Evolutionary conservation across 2,113 vertebrate genomes (phyloP), one percentile per base, ranked within the genome.

Genomic region (Aspiorhynchus laticeps): DNA sequence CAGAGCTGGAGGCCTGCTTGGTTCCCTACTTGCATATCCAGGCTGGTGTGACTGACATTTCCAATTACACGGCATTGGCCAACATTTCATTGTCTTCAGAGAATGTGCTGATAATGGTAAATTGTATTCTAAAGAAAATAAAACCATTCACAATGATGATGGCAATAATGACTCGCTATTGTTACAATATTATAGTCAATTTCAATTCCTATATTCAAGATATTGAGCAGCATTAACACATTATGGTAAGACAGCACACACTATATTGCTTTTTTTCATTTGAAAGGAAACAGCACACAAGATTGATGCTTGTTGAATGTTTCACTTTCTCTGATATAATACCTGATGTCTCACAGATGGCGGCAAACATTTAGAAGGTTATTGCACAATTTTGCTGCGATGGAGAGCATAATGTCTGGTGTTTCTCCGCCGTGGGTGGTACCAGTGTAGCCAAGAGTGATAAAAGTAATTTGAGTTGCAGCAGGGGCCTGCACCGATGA

Each of bases 41-140:
- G 9, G 76, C 21, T 74, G 59, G 71, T 11, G 2, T 93, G 94
- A 95, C 91, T 94, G 94, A 94, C 93, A 93, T 92, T 93, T 94
- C 92, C 94, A 94, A 95, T 95, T 95, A 95, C 91, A 88, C 91
- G 94, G 93, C 94, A 94, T 94, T 95, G 93, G 92, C 91, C 93
- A 90, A 91, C 91, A 93, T 92, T 94, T 94, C 93, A 93, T 94
- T 94, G 94, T 95, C 93, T 93, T 61, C 88, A 93, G 90, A 91
- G 91, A 91, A 91, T 89, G 84, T 81, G 86, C 71, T 90, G 91
- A 90, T 91, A 85, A 87, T 91, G 92, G 89, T 90, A 93, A 92
- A 92, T 93, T 94, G 91, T 91, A 88, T 41, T 43, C 2, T 75
- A 26, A 73, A 7, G 24, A 15, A 75, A 75, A 65, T 31, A 81